These are phyloP conservation scores for Sceloporus tristichus DNA, from an alignment of 2,113 vertebrate genomes.

Conservation along the genomic window DNA sequence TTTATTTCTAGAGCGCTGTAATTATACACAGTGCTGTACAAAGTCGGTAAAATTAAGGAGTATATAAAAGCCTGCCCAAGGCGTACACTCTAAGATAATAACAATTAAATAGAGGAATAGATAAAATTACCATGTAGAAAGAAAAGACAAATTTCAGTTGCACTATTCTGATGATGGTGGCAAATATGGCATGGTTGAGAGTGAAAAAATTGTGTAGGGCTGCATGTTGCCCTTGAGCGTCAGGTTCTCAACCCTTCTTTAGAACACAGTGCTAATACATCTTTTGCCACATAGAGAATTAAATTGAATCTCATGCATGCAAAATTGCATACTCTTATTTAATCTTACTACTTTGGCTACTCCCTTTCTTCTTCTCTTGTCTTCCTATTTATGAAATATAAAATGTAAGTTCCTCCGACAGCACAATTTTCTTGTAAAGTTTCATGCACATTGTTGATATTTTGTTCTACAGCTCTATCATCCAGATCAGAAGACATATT, in stretches of 20 bases:
- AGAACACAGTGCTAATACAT: neutral
- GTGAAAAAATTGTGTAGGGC: neutral
- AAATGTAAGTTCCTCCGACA: neutral
- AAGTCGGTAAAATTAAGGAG: too few relatives aligned
- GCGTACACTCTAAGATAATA: too few relatives aligned
- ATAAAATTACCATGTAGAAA: too few relatives aligned
- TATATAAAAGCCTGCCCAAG: too few relatives aligned
- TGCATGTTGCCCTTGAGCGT: neutral
- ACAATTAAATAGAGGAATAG: too few relatives aligned
- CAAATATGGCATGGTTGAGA: too few relatives aligned
- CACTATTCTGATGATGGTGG: too few relatives aligned
- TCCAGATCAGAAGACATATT: conserved; percentile 47
- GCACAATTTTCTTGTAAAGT: neutral
- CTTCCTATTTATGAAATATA: neutral
- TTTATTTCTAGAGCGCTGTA: too few relatives aligned
- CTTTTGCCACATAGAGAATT: neutral
- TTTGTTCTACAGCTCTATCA: conserved; percentile 40
- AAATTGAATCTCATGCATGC: neutral
- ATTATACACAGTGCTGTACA: too few relatives aligned
- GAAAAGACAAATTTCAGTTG: too few relatives aligned
- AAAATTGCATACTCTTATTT: neutral
- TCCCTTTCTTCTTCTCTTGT: neutral
- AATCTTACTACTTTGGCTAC: neutral
- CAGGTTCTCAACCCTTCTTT: neutral
- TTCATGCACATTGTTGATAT: neutral